A percentile compares a stretch with the other conserved stretches of the same genome.
phyloP scores from a whole-genome alignment of 2,113 vertebrate genomes.

The Sisor rabdophorus region DNA sequence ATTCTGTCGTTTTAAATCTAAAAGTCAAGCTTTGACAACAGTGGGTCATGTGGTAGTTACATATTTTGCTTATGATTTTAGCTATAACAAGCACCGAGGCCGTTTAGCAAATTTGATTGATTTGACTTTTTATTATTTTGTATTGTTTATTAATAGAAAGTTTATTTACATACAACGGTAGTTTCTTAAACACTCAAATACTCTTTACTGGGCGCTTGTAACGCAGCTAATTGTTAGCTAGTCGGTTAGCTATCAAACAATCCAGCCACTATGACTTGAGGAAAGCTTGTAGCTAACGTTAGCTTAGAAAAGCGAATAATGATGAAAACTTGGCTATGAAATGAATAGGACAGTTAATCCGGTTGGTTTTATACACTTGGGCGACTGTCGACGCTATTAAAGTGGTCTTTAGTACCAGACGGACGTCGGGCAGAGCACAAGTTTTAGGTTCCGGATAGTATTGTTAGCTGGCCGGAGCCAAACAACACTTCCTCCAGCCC shows the following conservation, averaged over 20 bases:
- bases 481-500: constrained; percentile 6
- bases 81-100: not conserved
- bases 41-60: not conserved
- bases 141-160: not conserved
- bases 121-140: not conserved
- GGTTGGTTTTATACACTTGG: not conserved
- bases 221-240: not conserved
- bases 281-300: not conserved
- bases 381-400: not conserved
- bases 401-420: not conserved
- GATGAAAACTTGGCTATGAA: not conserved
- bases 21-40: not conserved
- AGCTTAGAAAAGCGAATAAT: not conserved
- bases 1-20: not conserved
- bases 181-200: not conserved
- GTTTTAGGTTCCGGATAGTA: not conserved
- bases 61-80: not conserved
- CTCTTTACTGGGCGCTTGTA: not conserved
- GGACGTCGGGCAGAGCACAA: not conserved
- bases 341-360: not conserved
- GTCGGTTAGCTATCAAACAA: not conserved
- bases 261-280: not conserved
- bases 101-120: not conserved
- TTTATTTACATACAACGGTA: not conserved
- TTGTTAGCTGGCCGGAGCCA: not conserved